Evolutionary conservation across 1,140 invertebrate species (phyloP), one percentile per base, ranked within the genome.

Genomic region (Ephestia elutella): DNA sequence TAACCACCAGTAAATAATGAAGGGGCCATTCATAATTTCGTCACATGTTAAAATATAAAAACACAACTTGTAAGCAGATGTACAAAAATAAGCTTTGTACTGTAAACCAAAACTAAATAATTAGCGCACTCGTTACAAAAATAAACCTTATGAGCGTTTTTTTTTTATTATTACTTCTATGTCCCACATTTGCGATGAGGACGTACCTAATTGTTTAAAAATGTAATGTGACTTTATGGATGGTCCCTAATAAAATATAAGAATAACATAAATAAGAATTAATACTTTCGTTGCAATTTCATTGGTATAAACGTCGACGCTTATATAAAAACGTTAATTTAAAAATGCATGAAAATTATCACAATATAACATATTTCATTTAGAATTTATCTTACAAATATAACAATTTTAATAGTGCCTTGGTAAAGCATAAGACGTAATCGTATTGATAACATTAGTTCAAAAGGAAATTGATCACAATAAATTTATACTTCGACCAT

Each of bases 231-330:
- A 25, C 21, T 25, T 25, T 25, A 25, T 25, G 21, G 21, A 25
- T 25, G 21, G 21, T 25, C 21, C 21, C 21, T 3, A 25, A 44
- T n/a, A 15, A 44, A 44, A 44, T 44, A 44, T 25, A 25, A 25
- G 2, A 25, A 25, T 25, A 25, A 53, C 54, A 58, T 30, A 60
- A 68, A 58, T 51, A 59, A 53, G 49, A 63, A 59, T 30, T 64
- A 68, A 68, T 68, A 71, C 69, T 71, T 32, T 65, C 59, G 59
- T 67, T 63, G 54, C 61, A 67, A 68, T 68, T 68, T 69, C 70
- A 69, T 72, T 69, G 70, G 70, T 69, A 62, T 69, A 65, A n/a
- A 67, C 51, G 15, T 66, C 65, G 44, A 49, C 57, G 57, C 49
- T 19, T 56, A 19, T 25, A 60, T 21, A 59, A 61, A 57, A 57